These are phyloP conservation scores for Anthoptus insignis DNA, from an alignment of 2,888 invertebrate species.

Conservation along the genomic window DNA sequence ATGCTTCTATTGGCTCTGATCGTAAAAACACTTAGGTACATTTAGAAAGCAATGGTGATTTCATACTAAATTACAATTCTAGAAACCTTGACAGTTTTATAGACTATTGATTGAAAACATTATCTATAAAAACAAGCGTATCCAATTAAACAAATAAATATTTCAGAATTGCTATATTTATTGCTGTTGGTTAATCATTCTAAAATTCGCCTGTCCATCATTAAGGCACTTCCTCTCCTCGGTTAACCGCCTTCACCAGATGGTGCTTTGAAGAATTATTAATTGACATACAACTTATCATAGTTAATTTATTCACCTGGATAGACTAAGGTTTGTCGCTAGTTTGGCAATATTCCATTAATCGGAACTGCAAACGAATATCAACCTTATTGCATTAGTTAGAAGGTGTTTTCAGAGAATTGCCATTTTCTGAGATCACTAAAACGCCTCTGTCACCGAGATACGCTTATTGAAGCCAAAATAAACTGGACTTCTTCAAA, in stretches of 20 bases:
- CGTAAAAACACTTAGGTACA: too few species aligned
- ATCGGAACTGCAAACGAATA: constrained; percentile 46
- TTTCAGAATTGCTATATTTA: constrained; percentile 24
- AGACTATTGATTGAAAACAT: constrained; percentile 6
- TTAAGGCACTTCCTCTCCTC: constrained; percentile 68
- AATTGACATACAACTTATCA: constrained; percentile 86
- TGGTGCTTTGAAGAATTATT: constrained; percentile 86
- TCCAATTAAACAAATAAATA: constrained; percentile 24
- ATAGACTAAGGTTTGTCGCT: constrained; percentile 79
- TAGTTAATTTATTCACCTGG: constrained; percentile 84
- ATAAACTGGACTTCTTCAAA: constrained; percentile 73
- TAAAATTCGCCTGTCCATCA: constrained; percentile 62
- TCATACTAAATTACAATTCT: constrained; percentile 11
- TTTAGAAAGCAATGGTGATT: constrained; percentile 7
- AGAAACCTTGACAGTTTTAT: constrained; percentile 21
- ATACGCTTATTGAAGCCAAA: constrained; percentile 79
- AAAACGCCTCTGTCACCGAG: constrained; percentile 66
- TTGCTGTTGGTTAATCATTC: constrained; percentile 51
- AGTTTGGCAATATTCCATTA: constrained; percentile 79
- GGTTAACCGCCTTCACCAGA: constrained; percentile 71
- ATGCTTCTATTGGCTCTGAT: constrained; percentile 35
- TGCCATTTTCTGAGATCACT: constrained; percentile 61
- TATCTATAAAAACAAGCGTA: constrained; percentile 15
- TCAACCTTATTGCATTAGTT: constrained; percentile 37
- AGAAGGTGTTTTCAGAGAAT: constrained; percentile 57